Base-by-base conservation (phyloP, 2,797 vertebrate species). In the Echeneis naucrates region DNA sequence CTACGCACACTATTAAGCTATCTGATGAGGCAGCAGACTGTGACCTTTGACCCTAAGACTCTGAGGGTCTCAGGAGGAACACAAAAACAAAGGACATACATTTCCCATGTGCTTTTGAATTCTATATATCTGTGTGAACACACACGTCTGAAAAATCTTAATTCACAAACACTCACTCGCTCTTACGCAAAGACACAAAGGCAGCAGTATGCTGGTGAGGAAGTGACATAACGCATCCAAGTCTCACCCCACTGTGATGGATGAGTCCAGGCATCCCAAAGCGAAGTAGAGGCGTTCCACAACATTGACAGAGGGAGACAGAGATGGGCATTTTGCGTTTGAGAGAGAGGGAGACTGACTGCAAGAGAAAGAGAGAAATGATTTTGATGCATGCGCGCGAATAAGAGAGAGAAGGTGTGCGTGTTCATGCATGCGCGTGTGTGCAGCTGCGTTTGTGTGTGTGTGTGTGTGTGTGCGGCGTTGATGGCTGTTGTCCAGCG, bases 211-310 rank as follows among this genome's bases (percentile, higher is more conserved):
- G 66, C 23, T 68, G 38, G 67, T 68, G 73, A 63, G 60, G 48
- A 73, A 71, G 74, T 85, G 89, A 88, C 86, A 82, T 84, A 80
- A 88, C 78, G 75, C 73, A 80, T 75, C 77, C 68, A 67, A 68
- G 70, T 77, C 79, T 75, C 26, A 2, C 54, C 54, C 72, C 60
- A 19, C 62, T 33, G 84, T 93, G 91, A 93, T 92, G 81, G 90
- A 92, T 92, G 89, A 87, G 81, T 79, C 83, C 59, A 78, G 64
- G 68, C 75, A 61, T 85, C 84, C 74, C 82, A 79, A 74, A 85
- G 85, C 55, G 66, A n/a, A 90, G 77, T 81, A 4, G 17, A 81
- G 80, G 72, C 67, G 74, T 92, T 93, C 91, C 85, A 90, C 84
- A 82, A 86, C 85, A 81, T 54, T 87, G 88, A 86, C 78, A 88